Percentiles rank a stretch among this genome's conserved stretches.
Evolutionary conservation across 2,888 invertebrate genomes (phyloP).

Genomic region (Steinernema scapterisci): DNA sequence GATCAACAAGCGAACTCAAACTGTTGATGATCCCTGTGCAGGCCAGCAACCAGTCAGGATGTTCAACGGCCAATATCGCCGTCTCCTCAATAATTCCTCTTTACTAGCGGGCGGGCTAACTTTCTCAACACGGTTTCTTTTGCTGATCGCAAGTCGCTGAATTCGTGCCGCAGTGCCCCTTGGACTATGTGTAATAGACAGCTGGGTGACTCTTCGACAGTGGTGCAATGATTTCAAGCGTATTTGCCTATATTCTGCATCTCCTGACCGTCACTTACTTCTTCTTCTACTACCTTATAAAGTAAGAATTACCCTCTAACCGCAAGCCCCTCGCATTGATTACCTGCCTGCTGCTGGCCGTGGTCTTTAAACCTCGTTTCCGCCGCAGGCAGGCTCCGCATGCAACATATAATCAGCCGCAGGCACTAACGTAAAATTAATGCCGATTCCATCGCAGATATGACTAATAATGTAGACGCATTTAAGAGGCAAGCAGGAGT

Average conservation of each 20-base stretch:
- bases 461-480: neutral
- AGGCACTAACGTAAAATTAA: slow-evolving; percentile 8
- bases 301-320: neutral
- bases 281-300: slow-evolving; percentile 26
- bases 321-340: neutral
- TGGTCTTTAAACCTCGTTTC: neutral
- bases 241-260: slow-evolving; percentile 17
- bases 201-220: slow-evolving; percentile 31
- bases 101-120: slow-evolving; percentile 28
- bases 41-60: too few relatives aligned
- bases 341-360: neutral
- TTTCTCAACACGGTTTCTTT: slow-evolving; percentile 19
- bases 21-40: neutral
- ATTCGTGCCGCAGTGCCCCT: slow-evolving; percentile 20
- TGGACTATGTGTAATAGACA: slow-evolving; percentile 31
- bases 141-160: neutral
- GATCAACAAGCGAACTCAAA: neutral
- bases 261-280: slow-evolving; percentile 6
- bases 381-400: neutral
- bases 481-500: slow-evolving; percentile 25
- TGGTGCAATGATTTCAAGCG: slow-evolving; percentile 27
- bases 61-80: slow-evolving; percentile 13
- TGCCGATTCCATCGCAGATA: neutral
- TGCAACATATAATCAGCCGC: neutral
- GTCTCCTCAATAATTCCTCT: slow-evolving; percentile 3